Percentiles rank a stretch among this genome's conserved stretches.
phyloP scores from a whole-genome alignment of 1,140 invertebrate species.

The Camponotus pennsylvanicus region DNA sequence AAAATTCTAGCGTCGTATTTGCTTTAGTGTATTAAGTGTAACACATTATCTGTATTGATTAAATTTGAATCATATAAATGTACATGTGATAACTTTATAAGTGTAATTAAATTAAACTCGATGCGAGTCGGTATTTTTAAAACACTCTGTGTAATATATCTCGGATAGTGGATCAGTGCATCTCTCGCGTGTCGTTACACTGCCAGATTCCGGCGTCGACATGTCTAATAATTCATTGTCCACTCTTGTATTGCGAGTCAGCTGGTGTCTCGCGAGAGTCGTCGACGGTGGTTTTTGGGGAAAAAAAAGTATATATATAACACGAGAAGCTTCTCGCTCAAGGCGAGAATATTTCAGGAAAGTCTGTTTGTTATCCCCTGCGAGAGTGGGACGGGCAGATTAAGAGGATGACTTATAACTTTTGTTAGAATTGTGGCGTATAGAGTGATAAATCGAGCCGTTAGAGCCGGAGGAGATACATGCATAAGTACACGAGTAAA shows the following conservation, averaged over 20 bases:
- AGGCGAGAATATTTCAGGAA: slow-evolving; percentile 15
- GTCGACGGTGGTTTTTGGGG: not conserved
- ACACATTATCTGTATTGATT: slow-evolving; percentile 9
- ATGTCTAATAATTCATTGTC: slow-evolving; percentile 72
- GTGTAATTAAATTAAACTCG: not conserved
- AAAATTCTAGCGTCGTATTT: not conserved
- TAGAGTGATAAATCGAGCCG: slow-evolving; percentile 13
- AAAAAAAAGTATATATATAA: slow-evolving; percentile 16
- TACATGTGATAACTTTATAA: not conserved
- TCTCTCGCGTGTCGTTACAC: slow-evolving; percentile 65
- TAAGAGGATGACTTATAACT: slow-evolving; percentile 40
- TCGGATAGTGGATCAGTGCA: not conserved
- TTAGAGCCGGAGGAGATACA: not conserved
- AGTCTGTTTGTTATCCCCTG: slow-evolving; percentile 22
- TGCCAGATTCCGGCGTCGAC: slow-evolving; percentile 60
- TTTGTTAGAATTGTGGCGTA: slow-evolving; percentile 7
- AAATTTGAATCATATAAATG: not conserved
- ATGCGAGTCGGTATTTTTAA: not conserved
- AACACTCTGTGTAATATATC: not conserved
- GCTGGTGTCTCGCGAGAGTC: not conserved
- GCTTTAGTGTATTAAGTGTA: no score
- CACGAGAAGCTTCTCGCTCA: slow-evolving; percentile 41
- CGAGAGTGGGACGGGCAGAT: slow-evolving; percentile 12
- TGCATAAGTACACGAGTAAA: not conserved
- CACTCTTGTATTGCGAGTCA: slow-evolving; percentile 29